A percentile compares a stretch with the other conserved stretches of the same genome.
These are phyloP conservation scores for Poliocrania exsul DNA, from an alignment of 2,797 vertebrate species.

Conservation along the genomic window DNA sequence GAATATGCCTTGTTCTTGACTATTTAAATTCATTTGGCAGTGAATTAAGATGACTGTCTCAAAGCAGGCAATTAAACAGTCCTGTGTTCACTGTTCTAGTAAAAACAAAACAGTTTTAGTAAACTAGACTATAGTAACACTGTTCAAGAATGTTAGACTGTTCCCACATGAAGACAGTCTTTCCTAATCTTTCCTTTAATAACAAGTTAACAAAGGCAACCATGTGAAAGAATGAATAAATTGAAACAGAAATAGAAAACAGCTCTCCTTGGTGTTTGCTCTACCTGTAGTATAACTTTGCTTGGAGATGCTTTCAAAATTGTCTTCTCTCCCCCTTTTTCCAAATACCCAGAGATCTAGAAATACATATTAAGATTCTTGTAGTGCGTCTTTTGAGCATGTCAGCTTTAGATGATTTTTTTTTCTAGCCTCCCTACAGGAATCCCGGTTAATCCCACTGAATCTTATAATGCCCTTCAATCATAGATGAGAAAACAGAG, in stretches of 20 bases:
- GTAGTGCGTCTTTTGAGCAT: conserved; percentile 32
- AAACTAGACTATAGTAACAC: not conserved
- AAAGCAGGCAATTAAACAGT: not conserved
- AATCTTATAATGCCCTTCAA: conserved; percentile 32
- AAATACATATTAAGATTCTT: conserved; percentile 42
- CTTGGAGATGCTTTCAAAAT: conserved; percentile 12
- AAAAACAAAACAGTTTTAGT: not conserved
- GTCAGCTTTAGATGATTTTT: conserved; percentile 50
- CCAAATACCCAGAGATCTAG: not conserved
- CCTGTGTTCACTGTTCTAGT: not conserved
- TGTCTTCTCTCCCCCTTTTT: not conserved
- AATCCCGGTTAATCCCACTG: conserved; percentile 44
- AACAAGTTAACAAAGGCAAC: not conserved
- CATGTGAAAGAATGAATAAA: not conserved
- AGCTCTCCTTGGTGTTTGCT: not conserved
- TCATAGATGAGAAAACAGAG: conserved; percentile 36
- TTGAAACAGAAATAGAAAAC: not conserved
- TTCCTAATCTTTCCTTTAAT: not conserved
- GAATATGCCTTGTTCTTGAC: not conserved
- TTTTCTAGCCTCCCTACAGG: conserved; percentile 26
- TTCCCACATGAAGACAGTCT: not conserved
- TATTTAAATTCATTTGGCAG: not conserved
- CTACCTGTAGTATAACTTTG: not conserved
- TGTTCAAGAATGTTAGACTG: not conserved
- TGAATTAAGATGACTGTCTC: not conserved